These are phyloP conservation scores for Chromis chromis DNA, from an alignment of 2,797 vertebrate species.

Conservation along the genomic window DNA sequence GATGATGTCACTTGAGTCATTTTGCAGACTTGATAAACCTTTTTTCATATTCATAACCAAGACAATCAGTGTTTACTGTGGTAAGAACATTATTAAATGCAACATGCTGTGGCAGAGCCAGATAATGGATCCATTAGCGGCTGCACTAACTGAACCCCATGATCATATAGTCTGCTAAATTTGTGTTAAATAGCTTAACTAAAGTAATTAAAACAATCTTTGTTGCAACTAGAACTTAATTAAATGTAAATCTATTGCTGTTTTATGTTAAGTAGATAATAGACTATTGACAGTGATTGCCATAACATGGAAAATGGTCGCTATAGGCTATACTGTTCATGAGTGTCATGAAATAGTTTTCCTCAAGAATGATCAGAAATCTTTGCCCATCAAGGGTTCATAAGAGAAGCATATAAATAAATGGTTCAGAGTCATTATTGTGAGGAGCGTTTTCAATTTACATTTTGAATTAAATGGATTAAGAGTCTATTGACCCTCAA, in stretches of 20 bases:
- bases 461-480: conserved; percentile 38
- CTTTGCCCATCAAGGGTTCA: conserved; percentile 12
- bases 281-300: neutral
- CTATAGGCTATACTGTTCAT: conserved; percentile 3
- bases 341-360: neutral
- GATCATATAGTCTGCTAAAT: neutral
- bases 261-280: too few relatives aligned
- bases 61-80: neutral
- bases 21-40: too few relatives aligned
- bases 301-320: neutral
- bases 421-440: conserved; percentile 22
- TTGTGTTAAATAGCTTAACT: too few relatives aligned
- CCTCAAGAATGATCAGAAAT: neutral
- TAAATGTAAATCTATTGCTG: too few relatives aligned
- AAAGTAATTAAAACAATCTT: too few relatives aligned
- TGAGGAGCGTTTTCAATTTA: conserved; percentile 29
- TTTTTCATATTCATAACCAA: neutral
- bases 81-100: neutral
- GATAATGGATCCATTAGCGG: neutral
- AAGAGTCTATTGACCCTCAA: conserved; percentile 34
- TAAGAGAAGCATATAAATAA: conserved; percentile 22
- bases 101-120: neutral
- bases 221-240: too few relatives aligned
- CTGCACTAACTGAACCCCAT: neutral
- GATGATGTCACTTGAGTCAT: too few relatives aligned